These are phyloP conservation scores for Diadromus collaris DNA, from an alignment of 2,888 invertebrate species.

Conservation along the genomic window DNA sequence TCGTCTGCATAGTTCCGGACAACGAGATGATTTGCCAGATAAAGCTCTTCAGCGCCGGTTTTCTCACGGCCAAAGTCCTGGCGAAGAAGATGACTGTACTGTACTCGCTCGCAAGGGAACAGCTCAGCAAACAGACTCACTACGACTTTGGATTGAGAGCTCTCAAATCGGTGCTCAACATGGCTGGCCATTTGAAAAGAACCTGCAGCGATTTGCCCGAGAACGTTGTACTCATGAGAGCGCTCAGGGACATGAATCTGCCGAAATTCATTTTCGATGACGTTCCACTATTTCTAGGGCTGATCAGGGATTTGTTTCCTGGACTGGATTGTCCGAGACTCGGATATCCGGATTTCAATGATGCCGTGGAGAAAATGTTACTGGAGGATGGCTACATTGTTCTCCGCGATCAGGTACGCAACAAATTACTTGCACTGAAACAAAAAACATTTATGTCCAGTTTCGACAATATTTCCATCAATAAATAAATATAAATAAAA, in stretches of 20 bases:
- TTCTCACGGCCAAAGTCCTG: constrained; percentile 92
- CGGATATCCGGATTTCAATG: constrained; percentile 93
- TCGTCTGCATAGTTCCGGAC: constrained; percentile 96
- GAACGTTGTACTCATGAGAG: constrained; percentile 94
- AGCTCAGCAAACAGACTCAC: constrained; percentile 95
- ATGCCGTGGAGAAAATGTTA: constrained; percentile 87
- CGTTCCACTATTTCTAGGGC: constrained; percentile 92
- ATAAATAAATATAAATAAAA: neutral
- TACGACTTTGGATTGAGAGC: constrained; percentile 97
- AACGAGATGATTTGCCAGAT: constrained; percentile 95
- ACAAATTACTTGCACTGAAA: constrained; percentile 14
- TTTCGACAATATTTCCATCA: neutral
- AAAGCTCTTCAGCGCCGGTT: constrained; percentile 95
- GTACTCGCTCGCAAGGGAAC: constrained; percentile 92
- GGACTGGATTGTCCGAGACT: constrained; percentile 94
- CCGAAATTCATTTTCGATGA: constrained; percentile 97
- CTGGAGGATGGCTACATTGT: constrained; percentile 86
- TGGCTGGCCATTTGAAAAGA: constrained; percentile 94
- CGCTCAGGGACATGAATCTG: constrained; percentile 94
- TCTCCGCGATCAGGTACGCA: constrained; percentile 84
- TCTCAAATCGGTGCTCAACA: constrained; percentile 93
- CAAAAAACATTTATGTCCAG: constrained; percentile 14
- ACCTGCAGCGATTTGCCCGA: constrained; percentile 90
- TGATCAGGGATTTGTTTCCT: constrained; percentile 94
- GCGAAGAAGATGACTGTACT: constrained; percentile 97